These are phyloP conservation scores for Procambarus clarkii DNA, from an alignment of 1,140 invertebrate genomes.

Conservation along the genomic window DNA sequence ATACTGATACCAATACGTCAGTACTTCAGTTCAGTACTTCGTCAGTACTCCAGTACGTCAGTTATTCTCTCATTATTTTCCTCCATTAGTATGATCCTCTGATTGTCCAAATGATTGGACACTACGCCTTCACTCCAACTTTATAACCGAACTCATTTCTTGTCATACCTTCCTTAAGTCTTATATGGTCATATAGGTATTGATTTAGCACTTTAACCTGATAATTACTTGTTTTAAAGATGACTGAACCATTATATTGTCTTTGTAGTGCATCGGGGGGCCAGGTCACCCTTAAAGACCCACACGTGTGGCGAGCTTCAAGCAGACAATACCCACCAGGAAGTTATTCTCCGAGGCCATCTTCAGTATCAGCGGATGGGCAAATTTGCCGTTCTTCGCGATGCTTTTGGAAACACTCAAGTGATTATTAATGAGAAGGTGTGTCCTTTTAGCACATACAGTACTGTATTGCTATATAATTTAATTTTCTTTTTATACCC, in stretches of 20 bases:
- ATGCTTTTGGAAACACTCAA: constrained; percentile 37
- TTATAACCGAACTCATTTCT: too few relatives aligned
- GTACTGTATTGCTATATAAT: background rate
- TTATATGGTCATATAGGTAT: too few relatives aligned
- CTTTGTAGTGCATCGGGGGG: background rate
- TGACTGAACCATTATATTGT: background rate
- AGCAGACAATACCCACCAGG: background rate
- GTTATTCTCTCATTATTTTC: too few relatives aligned
- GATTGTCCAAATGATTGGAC: too few relatives aligned
- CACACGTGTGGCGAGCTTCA: constrained; percentile 30
- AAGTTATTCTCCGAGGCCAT: constrained; percentile 14
- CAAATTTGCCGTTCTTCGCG: constrained; percentile 45
- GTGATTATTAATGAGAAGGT: constrained; percentile 33
- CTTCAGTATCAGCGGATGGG: constrained; percentile 51
- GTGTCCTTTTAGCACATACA: background rate
- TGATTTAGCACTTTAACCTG: too few relatives aligned
- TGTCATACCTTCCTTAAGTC: too few relatives aligned
- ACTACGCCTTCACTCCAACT: too few relatives aligned
- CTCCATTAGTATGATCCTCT: too few relatives aligned
- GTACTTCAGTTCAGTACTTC: too few relatives aligned
- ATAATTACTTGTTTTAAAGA: too few relatives aligned
- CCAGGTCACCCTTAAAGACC: background rate
- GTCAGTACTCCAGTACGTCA: too few relatives aligned
- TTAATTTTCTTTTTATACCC: background rate
- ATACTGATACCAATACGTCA: too few relatives aligned